Evolutionary conservation across 1,140 invertebrate species (phyloP).

Genomic region (Zaprionus africanus): DNA sequence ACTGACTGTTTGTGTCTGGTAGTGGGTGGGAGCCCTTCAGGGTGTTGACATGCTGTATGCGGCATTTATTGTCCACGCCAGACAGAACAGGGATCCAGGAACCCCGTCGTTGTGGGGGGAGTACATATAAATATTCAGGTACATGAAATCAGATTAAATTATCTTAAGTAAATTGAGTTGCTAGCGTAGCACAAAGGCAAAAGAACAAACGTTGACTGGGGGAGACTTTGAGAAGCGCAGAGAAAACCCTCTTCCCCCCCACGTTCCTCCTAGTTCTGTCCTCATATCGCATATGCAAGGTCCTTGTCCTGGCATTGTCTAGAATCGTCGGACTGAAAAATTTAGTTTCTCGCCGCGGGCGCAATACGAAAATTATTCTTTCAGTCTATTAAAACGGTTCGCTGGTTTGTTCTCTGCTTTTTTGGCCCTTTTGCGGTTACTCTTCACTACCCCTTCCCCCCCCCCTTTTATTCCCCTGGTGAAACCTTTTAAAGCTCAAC

Average conservation of each 20-base stretch:
- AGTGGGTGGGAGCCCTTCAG: constrained; percentile 19
- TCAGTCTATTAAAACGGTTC: constrained; percentile 65
- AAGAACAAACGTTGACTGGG: constrained; percentile 35
- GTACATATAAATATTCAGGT: constrained; percentile 75
- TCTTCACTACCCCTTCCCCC: background rate
- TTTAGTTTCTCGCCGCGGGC: constrained; percentile 66
- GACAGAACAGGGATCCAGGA: constrained; percentile 1
- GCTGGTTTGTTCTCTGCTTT: constrained; percentile 15
- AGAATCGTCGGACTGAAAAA: constrained; percentile 25
- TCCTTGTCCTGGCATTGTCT: constrained; percentile 27
- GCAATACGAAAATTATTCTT: constrained; percentile 43
- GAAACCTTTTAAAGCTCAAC: constrained; percentile 58
- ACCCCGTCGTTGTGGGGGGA: background rate
- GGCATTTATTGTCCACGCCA: constrained; percentile 31
- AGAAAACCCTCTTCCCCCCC: background rate
- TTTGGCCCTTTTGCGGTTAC: constrained; percentile 34
- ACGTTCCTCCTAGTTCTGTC: no score
- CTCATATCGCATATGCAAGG: constrained; percentile 54
- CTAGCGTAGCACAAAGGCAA: constrained; percentile 49
- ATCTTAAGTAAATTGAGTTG: constrained; percentile 76
- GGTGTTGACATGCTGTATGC: constrained; percentile 37
- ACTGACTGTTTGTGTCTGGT: background rate
- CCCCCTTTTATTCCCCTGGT: no score
- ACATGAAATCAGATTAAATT: constrained; percentile 81
- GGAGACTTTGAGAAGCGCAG: constrained; percentile 10